These are phyloP conservation scores for Panonychus citri DNA, from an alignment of 1,140 invertebrate genomes.

Conservation along the genomic window DNA sequence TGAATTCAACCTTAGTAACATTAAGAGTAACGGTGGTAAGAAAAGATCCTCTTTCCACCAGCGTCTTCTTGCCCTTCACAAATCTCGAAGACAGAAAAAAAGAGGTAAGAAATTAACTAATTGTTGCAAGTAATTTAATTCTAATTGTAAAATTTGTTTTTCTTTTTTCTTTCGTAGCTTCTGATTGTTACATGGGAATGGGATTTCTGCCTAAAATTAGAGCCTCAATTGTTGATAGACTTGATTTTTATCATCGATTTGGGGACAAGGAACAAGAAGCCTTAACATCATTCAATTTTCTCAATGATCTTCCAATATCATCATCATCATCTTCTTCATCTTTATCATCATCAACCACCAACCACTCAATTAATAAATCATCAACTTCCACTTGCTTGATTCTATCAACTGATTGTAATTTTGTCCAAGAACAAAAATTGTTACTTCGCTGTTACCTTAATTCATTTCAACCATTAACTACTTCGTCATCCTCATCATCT, in stretches of 20 bases:
- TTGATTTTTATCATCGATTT: constrained; percentile 46
- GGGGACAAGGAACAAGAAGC: constrained; percentile 49
- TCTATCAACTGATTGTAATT: too few relatives aligned
- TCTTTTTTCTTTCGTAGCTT: not conserved
- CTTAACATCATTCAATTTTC: constrained; percentile 49
- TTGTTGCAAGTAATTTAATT: not conserved
- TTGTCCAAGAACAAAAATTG: too few relatives aligned
- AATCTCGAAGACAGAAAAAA: not conserved
- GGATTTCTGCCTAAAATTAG: constrained; percentile 27
- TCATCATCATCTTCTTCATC: not conserved
- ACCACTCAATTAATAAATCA: too few relatives aligned
- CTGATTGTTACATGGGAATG: constrained; percentile 24
- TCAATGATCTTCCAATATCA: constrained; percentile 34
- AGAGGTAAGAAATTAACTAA: not conserved
- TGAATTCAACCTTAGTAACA: not conserved
- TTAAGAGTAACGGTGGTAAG: too few relatives aligned
- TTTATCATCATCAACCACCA: too few relatives aligned
- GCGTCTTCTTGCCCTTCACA: not conserved
- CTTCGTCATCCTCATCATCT: too few relatives aligned
- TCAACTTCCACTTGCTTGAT: too few relatives aligned
- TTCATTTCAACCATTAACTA: too few relatives aligned
- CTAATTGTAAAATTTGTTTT: not conserved
- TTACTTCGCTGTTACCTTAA: too few relatives aligned
- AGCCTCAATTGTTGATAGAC: constrained; percentile 42
- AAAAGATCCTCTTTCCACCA: not conserved